A percentile compares a stretch with the other conserved stretches of the same genome.
Conservation (phyloP, 2,888 invertebrate genomes). For the Leptothorax acervorum region DNA sequence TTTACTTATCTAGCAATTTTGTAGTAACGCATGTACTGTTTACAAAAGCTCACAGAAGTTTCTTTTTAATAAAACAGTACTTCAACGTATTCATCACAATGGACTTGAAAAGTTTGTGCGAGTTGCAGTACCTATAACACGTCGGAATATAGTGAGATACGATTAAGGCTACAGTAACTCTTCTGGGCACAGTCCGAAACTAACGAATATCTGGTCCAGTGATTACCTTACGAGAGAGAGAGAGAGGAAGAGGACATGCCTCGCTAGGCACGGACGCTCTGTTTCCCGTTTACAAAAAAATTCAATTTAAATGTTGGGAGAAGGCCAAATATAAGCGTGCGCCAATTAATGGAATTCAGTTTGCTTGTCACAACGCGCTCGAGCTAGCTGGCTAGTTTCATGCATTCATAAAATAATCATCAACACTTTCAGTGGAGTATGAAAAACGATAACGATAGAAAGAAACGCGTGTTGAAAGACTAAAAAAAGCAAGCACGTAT, state of each 20-base stretch:
- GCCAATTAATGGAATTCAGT: constrained; percentile 67
- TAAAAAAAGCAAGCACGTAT: background rate
- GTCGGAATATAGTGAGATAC: background rate
- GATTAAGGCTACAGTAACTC: constrained; percentile 5
- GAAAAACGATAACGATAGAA: constrained; percentile 32
- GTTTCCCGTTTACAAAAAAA: constrained; percentile 66
- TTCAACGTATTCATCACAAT: background rate
- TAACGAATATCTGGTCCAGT: constrained; percentile 42
- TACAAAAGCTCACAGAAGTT: background rate
- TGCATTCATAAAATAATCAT: constrained; percentile 62
- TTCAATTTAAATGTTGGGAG: constrained; percentile 66
- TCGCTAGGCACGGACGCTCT: constrained; percentile 8
- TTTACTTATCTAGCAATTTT: background rate
- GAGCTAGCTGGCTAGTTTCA: constrained; percentile 45
- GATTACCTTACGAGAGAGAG: constrained; percentile 25
- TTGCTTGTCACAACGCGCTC: constrained; percentile 58
- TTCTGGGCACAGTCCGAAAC: background rate
- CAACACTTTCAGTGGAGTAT: constrained; percentile 55
- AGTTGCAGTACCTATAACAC: background rate
- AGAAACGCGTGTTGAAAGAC: background rate
- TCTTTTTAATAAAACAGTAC: background rate
- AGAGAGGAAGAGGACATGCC: background rate
- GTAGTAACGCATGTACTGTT: background rate
- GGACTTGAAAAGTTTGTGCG: background rate
- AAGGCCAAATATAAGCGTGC: constrained; percentile 56